Conservation (phyloP, 1,140 invertebrate genomes). For the Leptinotarsa lineolata region DNA sequence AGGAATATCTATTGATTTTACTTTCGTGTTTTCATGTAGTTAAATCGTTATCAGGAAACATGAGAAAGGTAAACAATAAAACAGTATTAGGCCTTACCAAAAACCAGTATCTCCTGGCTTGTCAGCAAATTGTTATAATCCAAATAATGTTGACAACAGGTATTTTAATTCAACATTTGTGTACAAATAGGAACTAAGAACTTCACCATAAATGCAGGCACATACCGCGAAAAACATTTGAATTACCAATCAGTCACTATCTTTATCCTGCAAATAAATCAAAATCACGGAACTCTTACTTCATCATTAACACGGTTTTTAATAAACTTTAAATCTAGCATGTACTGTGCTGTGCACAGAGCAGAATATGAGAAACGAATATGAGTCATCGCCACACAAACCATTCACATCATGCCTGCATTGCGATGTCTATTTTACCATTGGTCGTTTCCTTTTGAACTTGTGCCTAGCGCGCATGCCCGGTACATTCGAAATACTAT, state of each 20-base stretch:
- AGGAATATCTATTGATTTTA: conserved; percentile 13
- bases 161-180: conserved; percentile 34
- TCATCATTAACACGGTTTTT: conserved; percentile 9
- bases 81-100: neutral
- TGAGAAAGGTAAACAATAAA: conserved; percentile 3
- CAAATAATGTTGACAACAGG: conserved; percentile 32
- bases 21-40: conserved; percentile 3
- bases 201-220: conserved; percentile 28
- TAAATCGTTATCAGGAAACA: conserved; percentile 1
- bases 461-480: conserved; percentile 28
- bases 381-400: conserved; percentile 37
- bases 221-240: conserved; percentile 24
- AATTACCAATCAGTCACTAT: conserved; percentile 21
- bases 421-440: conserved; percentile 34
- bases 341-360: conserved; percentile 30
- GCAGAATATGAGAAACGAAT: conserved; percentile 31
- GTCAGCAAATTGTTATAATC: conserved; percentile 24
- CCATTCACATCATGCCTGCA: conserved; percentile 38
- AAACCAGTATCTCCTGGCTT: conserved; percentile 4
- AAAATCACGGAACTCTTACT: conserved; percentile 21
- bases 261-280: conserved; percentile 16
- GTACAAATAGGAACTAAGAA: conserved; percentile 31
- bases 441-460: conserved; percentile 28
- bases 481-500: conserved; percentile 20
- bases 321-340: conserved; percentile 17